Conservation (phyloP, 2,888 invertebrate genomes). For the Loripinus fragilis region DNA sequence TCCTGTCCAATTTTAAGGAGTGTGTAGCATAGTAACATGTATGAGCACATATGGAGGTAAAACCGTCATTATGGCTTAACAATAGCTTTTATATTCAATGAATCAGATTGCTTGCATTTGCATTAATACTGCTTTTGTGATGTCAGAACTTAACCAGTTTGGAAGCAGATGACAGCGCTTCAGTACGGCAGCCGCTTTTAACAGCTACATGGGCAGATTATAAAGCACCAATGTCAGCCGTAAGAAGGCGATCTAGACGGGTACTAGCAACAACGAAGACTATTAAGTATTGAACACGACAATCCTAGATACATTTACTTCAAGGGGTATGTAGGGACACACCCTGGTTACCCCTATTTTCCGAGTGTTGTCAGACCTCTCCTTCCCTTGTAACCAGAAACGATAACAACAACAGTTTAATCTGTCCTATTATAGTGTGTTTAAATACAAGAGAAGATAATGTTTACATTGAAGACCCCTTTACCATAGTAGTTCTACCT, state of each 20-base stretch:
- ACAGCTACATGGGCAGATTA: slow-evolving; percentile 24
- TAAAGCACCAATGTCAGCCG: slow-evolving; percentile 62
- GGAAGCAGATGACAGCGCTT: neutral
- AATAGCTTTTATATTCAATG: neutral
- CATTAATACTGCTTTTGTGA: slow-evolving; percentile 8
- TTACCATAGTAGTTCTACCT: too few species aligned
- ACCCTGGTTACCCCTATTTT: neutral
- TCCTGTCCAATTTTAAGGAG: too few species aligned
- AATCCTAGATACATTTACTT: slow-evolving; percentile 11
- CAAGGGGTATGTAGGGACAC: slow-evolving; percentile 15
- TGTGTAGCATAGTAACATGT: too few species aligned
- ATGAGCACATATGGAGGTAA: neutral
- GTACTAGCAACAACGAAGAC: slow-evolving; percentile 66
- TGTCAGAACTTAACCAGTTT: slow-evolving; percentile 10
- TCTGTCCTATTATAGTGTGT: too few species aligned
- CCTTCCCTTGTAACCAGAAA: neutral
- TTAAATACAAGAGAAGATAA: too few species aligned
- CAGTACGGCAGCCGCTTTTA: neutral
- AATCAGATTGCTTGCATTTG: neutral
- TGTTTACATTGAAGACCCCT: too few species aligned
- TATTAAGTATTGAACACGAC: slow-evolving; percentile 35
- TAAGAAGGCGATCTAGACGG: slow-evolving; percentile 64
- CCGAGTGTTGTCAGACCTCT: neutral
- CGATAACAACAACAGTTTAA: too few species aligned
- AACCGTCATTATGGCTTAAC: neutral